These are phyloP conservation scores for Antheraea mylitta DNA, from an alignment of 1,140 invertebrate species.

Conservation along the genomic window DNA sequence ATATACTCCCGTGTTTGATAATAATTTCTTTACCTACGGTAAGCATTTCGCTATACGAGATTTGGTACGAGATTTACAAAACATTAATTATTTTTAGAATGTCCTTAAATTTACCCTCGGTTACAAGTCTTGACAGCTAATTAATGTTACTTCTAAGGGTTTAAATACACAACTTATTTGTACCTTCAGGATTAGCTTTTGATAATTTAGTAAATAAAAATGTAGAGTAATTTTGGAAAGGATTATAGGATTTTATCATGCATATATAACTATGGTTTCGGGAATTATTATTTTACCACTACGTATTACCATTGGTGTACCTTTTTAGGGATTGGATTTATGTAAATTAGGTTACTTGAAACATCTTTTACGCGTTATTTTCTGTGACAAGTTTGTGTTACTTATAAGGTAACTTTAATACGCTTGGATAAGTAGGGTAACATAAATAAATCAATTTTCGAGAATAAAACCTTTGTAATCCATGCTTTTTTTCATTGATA, in stretches of 20 bases:
- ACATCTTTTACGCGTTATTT: not conserved
- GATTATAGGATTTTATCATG: too few relatives aligned
- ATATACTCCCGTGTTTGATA: not conserved
- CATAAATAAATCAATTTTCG: too few relatives aligned
- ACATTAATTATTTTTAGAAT: constrained; percentile 1
- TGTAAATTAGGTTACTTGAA: not conserved
- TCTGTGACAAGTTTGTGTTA: not conserved
- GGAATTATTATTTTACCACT: not conserved
- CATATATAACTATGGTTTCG: not conserved
- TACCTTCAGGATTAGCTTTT: not conserved
- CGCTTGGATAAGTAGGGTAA: not conserved
- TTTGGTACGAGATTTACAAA: not conserved
- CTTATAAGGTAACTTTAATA: not conserved
- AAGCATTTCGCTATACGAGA: not conserved
- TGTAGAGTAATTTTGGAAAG: too few relatives aligned
- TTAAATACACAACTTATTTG: not conserved
- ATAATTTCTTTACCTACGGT: not conserved
- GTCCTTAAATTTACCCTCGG: not conserved
- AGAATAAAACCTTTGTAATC: too few relatives aligned
- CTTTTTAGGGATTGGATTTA: not conserved
- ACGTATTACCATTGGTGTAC: not conserved
- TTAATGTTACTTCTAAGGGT: not conserved
- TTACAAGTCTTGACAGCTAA: not conserved
- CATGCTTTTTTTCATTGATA: too few relatives aligned
- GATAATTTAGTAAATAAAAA: not conserved